phyloP scores from a whole-genome alignment of 2,113 vertebrate species.

The Antidorcas marsupialis region DNA sequence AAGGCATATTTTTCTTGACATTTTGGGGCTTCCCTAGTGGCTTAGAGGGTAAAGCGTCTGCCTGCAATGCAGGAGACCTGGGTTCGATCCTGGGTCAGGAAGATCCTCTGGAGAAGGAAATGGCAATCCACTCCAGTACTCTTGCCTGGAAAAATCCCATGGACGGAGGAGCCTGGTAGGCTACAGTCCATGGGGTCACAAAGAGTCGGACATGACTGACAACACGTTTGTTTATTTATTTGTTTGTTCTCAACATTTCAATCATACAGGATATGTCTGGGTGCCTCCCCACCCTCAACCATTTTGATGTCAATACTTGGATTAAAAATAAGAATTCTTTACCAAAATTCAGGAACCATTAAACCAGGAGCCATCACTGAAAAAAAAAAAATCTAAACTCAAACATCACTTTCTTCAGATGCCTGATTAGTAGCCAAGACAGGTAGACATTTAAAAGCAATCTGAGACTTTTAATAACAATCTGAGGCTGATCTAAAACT shows the following conservation, averaged over 20 bases:
- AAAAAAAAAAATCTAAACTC: background rate
- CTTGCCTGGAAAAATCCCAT: background rate
- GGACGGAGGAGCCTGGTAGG: background rate
- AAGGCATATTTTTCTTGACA: background rate
- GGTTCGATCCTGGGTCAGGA: background rate
- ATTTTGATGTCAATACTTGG: background rate
- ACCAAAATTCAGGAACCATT: background rate
- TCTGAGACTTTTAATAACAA: background rate
- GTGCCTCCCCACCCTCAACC: background rate
- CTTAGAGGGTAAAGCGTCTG: background rate
- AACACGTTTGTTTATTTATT: background rate
- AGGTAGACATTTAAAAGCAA: background rate
- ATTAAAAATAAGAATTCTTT: background rate
- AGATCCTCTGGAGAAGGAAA: background rate
- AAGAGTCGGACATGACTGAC: background rate
- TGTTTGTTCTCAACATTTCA: background rate
- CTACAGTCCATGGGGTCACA: background rate
- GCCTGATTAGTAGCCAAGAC: background rate
- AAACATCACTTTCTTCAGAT: background rate
- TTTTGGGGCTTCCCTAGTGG: background rate
- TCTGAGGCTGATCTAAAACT: background rate
- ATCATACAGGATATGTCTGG: background rate
- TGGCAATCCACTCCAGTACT: background rate
- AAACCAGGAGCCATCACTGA: background rate
- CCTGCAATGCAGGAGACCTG: background rate